phyloP scores from a whole-genome alignment of 2,888 invertebrate species.

The Amblyjoppa fuscipennis region DNA sequence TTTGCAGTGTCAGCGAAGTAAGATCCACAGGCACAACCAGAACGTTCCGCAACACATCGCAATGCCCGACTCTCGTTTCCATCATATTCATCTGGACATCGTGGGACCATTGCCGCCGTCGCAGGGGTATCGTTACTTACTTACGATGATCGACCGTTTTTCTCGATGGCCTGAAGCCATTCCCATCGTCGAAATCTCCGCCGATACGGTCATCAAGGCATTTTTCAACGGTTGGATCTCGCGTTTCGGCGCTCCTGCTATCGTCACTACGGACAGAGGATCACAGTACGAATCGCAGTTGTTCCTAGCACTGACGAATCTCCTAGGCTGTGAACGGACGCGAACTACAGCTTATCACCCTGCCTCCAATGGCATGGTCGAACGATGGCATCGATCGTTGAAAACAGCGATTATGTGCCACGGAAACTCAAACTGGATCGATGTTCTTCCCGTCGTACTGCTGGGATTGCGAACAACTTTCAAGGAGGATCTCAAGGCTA shows the following conservation, averaged over 20 bases:
- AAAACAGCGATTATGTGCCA: constrained; percentile 69
- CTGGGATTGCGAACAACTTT: constrained; percentile 58
- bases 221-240: constrained; percentile 26
- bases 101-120: constrained; percentile 75
- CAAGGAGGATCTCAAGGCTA: constrained; percentile 67
- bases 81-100: constrained; percentile 75
- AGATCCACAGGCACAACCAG: no score
- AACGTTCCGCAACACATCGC: no score
- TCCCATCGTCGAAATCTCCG: constrained; percentile 62
- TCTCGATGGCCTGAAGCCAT: constrained; percentile 73
- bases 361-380: constrained; percentile 66
- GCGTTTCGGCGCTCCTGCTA: constrained; percentile 26
- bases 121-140: constrained; percentile 76
- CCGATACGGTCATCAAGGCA: constrained; percentile 35
- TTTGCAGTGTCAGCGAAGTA: no score
- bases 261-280: constrained; percentile 77
- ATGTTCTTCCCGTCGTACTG: constrained; percentile 56
- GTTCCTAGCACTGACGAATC: constrained; percentile 62
- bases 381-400: constrained; percentile 64
- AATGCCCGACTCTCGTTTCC: no score
- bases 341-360: constrained; percentile 70
- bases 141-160: constrained; percentile 71
- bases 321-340: constrained; percentile 60
- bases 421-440: constrained; percentile 28
- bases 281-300: constrained; percentile 73